Evolutionary conservation across 1,140 invertebrate species (phyloP), one percentile per base, ranked within the genome.

Genomic region (Heliconius congener): DNA sequence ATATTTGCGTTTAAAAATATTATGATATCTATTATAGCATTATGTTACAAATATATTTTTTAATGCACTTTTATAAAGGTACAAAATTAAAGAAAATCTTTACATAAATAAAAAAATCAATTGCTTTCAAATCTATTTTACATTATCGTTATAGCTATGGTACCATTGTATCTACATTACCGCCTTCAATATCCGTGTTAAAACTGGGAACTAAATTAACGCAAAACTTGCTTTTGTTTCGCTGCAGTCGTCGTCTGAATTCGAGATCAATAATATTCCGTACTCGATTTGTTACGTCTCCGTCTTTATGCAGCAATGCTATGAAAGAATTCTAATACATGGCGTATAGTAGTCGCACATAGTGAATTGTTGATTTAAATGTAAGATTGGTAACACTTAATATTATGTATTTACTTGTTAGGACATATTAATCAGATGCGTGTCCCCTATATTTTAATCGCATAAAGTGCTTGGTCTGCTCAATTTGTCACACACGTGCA

Each of bases 291-390:
- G 87, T 93, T 91, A 88, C 91, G 90, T 93, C 60, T 66, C 30
- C 91, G 87, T 87, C 88, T 91, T 87, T 92, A 94, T 95, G 94
- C 94, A 93, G 91, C 93, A 94, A 94, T 94, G 94, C 93, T 94
- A 94, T 94, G 94, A 95, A 92, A 93, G 86, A 92, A 88, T 93
- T 91, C 82, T 91, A 92, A 90, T 93, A 94, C 88, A 95, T 94
- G 93, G 93, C 90, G 92, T 94, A 92, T 93, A 94, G 93, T 95
- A 95, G 93, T 94, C 92, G 93, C 93, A 93, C 91, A 94, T 95
- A 94, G 94, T 95, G 93, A 95, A 93, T 91, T 90, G 94, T 95
- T 95, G 86, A 90, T 92, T 87, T 92, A 94, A 37, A 95, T 94
- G 93, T 94, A 95, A 94, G 91, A 94, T 94, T 94, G 93, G 94